Base-by-base conservation (phyloP, 2,888 invertebrate genomes). In the Drosophila kuntzei region DNA sequence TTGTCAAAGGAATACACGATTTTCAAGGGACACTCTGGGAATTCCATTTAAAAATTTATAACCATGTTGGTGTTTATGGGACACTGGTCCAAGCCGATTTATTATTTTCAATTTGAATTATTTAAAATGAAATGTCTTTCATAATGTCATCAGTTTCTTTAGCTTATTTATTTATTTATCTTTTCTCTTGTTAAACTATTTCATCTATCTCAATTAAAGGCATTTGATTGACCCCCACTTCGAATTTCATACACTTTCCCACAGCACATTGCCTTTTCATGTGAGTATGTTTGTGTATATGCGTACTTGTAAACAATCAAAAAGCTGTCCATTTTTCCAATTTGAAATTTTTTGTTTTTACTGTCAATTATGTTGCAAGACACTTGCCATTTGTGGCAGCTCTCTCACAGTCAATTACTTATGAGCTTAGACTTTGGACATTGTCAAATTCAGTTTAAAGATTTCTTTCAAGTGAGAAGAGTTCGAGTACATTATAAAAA, bases 361-460 rank as follows among this genome's bases (percentile, higher is more conserved):
- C 14, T 36, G 57, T 29, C 63, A 76, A 77, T 66, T 60, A 66
- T 71, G 71, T 60, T 60, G 67, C 73, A 57, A 76, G 54, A 50
- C 68, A 14, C 22, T 66, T 50, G 2, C 37, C 18, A 65, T 14
- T 51, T 36, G 36, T 58, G 11, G 32, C 66, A 55, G 46, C 55
- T 57, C 16, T 25, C 32, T 18, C 16, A 27, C 16, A 44, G 22
- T 6, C 36, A 29, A 55, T 66, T 79, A 61, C 54, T 55, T 44
- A 57, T 57, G 39, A 66, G 36, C n/a, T 25, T 37, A 34, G 29
- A 59, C 36, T 50, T 47, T 50, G 58, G 58, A 63, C 76, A 72
- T 78, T 80, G 70, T 86, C 61, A 73, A 67, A 63, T 75, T 63
- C 46, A 36, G 36, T 71, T 62, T 51, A 72, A 63, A 54, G 49